Evolutionary conservation across 37 sponge, comb jelly and placozoan genomes (phyloP).

Genomic region (Cladorhizidae sp.): DNA sequence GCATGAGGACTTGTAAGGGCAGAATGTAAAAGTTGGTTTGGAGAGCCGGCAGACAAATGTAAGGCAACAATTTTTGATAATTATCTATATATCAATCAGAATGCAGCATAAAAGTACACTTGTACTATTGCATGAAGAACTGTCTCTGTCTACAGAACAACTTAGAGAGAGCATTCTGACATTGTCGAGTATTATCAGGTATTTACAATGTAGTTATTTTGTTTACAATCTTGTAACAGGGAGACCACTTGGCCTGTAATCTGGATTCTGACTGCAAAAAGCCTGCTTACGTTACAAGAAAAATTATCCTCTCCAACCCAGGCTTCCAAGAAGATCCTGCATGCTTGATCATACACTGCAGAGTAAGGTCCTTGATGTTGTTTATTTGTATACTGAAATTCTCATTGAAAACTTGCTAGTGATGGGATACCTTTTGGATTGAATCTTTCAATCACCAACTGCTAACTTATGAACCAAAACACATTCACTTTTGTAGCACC

Average conservation of each 20-base stretch:
- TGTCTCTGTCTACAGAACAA: conserved; percentile 1
- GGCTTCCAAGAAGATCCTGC: not conserved
- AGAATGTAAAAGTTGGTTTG: conserved; percentile 23
- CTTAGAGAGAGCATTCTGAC: not conserved
- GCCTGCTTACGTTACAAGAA: not conserved
- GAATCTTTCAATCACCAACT: conserved; percentile 40
- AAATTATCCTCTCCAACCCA: conserved; percentile 1
- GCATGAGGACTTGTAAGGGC: conserved; percentile 1
- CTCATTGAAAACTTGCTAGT: not conserved
- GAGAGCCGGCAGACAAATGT: conserved; percentile 29
- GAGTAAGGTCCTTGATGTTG: conserved; percentile 6
- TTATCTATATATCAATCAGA: not conserved
- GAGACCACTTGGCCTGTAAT: no score
- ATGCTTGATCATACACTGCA: conserved; percentile 15
- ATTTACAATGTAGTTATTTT: not conserved
- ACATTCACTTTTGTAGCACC: conserved; percentile 5
- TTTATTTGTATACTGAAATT: not conserved
- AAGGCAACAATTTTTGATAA: not conserved
- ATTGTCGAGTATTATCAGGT: conserved; percentile 21
- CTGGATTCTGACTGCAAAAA: no score
- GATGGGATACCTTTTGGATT: conserved; percentile 31
- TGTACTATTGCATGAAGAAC: conserved; percentile 43
- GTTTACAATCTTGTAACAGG: no score
- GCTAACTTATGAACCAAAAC: conserved; percentile 24
- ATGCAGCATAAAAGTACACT: conserved; percentile 24